Evolutionary conservation across 2,797 vertebrate genomes (phyloP).

Genomic region (Acanthornis magna): DNA sequence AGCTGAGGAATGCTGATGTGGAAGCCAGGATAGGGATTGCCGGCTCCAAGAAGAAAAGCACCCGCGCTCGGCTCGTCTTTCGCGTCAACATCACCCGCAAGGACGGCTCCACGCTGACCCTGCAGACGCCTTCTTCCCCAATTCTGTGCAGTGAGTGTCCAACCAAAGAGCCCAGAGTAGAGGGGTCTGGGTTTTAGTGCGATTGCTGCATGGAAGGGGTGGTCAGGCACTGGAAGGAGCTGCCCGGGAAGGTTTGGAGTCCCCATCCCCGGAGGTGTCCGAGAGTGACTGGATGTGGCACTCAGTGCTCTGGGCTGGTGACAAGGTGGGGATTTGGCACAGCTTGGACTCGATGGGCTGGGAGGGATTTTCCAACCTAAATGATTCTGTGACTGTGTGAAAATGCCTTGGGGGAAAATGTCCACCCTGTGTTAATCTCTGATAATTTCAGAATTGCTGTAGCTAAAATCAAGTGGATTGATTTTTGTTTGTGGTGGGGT

Average conservation of each 20-base stretch:
- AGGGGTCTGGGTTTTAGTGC: background rate
- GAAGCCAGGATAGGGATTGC: conserved; percentile 96
- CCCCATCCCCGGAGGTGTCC: rapidly evolving
- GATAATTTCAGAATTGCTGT: background rate
- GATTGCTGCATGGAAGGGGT: background rate
- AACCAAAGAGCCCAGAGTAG: background rate
- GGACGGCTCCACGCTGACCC: conserved; percentile 89
- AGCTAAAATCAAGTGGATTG: background rate
- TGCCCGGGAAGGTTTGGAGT: background rate
- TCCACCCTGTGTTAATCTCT: rapidly evolving
- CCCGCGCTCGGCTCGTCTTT: conserved; percentile 93
- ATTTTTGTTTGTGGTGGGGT: background rate
- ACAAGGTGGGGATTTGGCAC: rapidly evolving
- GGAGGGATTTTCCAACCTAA: background rate
- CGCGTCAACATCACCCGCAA: conserved; percentile 90
- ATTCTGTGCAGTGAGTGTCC: conserved; percentile 94
- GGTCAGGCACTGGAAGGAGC: background rate
- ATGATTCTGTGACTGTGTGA: background rate
- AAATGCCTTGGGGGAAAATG: background rate
- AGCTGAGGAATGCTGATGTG: conserved; percentile 95
- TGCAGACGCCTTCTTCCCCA: conserved; percentile 92
- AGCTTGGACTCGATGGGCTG: background rate
- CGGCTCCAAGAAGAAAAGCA: conserved; percentile 98
- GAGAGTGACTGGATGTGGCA: rapidly evolving
- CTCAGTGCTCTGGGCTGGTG: background rate